A percentile compares a stretch with the other conserved stretches of the same genome.
phyloP scores from a whole-genome alignment of 1,140 invertebrate genomes.

The Hypothenemus hampei region DNA sequence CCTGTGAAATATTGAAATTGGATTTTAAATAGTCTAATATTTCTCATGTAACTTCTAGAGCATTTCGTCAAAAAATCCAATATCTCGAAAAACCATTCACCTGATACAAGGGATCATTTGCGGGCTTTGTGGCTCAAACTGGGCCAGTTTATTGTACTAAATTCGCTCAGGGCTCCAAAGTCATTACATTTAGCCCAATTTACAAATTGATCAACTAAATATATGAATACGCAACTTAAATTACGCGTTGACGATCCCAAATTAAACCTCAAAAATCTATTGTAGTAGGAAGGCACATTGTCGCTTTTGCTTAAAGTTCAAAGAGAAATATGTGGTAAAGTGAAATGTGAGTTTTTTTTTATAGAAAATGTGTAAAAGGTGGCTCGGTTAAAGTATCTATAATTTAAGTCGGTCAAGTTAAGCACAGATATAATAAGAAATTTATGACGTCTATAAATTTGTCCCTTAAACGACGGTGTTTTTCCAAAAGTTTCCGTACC shows the following conservation, averaged over 20 bases:
- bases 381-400: constrained; percentile 17
- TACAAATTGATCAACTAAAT: no score
- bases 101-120: constrained; percentile 1
- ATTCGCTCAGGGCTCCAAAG: constrained; percentile 2
- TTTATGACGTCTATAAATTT: constrained; percentile 23
- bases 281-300: neutral
- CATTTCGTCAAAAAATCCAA: constrained; percentile 16
- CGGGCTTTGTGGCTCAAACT: constrained; percentile 11
- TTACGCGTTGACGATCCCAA: neutral
- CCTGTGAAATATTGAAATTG: neutral
- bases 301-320: neutral
- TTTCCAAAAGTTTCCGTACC: constrained; percentile 6
- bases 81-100: constrained; percentile 4
- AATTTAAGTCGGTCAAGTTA: constrained; percentile 19
- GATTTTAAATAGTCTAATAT: constrained; percentile 1
- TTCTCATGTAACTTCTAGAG: neutral
- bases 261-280: neutral
- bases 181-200: neutral
- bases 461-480: constrained; percentile 8
- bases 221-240: neutral
- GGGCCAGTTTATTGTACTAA: constrained; percentile 4
- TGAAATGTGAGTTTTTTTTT: neutral
- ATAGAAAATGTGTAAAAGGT: constrained; percentile 5
- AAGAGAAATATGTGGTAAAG: neutral
- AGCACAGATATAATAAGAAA: constrained; percentile 21